These are phyloP conservation scores for Kryphioiulus occultus DNA, from an alignment of 2,888 invertebrate genomes.

Conservation along the genomic window DNA sequence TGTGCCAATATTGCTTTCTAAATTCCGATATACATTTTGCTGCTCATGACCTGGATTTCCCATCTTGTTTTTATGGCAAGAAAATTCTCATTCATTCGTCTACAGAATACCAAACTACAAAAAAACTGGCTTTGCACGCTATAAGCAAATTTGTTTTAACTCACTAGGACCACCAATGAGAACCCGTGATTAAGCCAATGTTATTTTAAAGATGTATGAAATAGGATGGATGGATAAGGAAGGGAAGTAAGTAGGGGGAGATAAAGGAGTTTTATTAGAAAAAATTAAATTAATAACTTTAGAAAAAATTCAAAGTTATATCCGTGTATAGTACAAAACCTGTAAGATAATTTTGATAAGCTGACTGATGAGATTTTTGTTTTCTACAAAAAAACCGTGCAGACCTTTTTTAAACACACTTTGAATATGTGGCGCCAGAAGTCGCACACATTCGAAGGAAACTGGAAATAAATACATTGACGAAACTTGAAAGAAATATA, in stretches of 20 bases:
- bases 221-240: too few species aligned
- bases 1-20: slow-evolving; percentile 1
- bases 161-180: not conserved
- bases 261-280: too few species aligned
- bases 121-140: not conserved
- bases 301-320: not conserved
- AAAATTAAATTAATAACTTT: too few species aligned
- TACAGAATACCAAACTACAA: not conserved
- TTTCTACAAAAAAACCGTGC: not conserved
- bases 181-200: not conserved
- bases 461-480: too few species aligned
- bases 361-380: not conserved
- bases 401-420: not conserved
- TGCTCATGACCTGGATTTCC: slow-evolving; percentile 11
- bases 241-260: too few species aligned
- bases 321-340: not conserved
- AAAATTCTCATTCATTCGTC: not conserved
- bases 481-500: too few species aligned
- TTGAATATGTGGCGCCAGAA: not conserved
- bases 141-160: not conserved
- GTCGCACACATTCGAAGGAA: not conserved
- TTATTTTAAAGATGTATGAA: too few species aligned
- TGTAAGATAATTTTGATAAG: not conserved
- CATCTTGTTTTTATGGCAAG: not conserved
- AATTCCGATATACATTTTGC: not conserved